These are phyloP conservation scores for Platycercus adscitus DNA, from an alignment of 2,113 vertebrate genomes.

Conservation along the genomic window DNA sequence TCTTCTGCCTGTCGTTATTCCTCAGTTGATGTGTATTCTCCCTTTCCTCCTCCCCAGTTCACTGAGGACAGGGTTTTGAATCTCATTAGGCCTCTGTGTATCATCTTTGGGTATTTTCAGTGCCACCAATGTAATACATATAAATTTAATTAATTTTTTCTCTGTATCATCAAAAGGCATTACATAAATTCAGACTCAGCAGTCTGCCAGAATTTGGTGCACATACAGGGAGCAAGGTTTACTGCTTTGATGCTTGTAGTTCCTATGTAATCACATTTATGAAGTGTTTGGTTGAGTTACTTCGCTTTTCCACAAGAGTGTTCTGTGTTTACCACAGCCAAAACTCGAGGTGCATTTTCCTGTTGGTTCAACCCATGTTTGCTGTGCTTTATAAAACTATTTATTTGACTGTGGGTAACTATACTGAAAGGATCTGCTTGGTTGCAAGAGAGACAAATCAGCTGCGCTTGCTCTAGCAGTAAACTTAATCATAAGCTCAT, in stretches of 20 bases:
- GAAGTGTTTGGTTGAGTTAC: not conserved
- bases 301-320: not conserved
- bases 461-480: not conserved
- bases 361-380: not conserved
- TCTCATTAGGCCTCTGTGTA: not conserved
- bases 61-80: not conserved
- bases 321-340: not conserved
- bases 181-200: not conserved
- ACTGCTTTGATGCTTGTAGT: not conserved
- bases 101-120: not conserved
- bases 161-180: not conserved
- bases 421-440: not conserved
- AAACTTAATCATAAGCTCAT: slow-evolving; percentile 20
- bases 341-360: slow-evolving; percentile 14
- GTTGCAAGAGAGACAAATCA: not conserved
- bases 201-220: not conserved
- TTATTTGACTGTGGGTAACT: not conserved
- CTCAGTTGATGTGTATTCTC: not conserved
- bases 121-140: not conserved
- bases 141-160: not conserved
- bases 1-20: not conserved
- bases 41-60: not conserved
- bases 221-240: not conserved
- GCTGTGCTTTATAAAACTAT: not conserved
- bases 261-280: not conserved